These are phyloP conservation scores for Apoda limacodes DNA, from an alignment of 2,888 invertebrate genomes.

Conservation along the genomic window DNA sequence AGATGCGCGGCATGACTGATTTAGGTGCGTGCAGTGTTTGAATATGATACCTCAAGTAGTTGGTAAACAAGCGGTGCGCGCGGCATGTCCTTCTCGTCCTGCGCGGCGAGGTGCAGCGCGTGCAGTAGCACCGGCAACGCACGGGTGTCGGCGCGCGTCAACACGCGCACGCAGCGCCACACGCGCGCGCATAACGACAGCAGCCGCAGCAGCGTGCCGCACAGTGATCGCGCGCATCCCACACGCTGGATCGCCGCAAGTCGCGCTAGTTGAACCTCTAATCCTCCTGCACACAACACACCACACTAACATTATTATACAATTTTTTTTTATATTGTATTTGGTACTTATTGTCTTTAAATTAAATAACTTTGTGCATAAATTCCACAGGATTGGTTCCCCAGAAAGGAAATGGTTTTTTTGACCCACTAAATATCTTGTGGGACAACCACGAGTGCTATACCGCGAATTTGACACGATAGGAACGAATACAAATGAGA, in stretches of 20 bases:
- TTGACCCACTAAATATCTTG: too few relatives aligned
- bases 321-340: too few relatives aligned
- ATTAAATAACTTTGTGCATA: too few relatives aligned
- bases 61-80: conserved; percentile 89
- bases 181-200: conserved; percentile 93
- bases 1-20: neutral
- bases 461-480: too few relatives aligned
- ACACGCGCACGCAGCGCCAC: conserved; percentile 86
- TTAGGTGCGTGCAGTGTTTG: neutral
- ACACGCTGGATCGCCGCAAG: conserved; percentile 89
- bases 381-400: too few relatives aligned
- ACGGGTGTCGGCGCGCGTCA: conserved; percentile 87
- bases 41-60: conserved; percentile 76
- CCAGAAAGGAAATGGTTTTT: too few relatives aligned
- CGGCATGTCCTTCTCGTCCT: conserved; percentile 73
- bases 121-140: conserved; percentile 87
- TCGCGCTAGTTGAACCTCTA: conserved; percentile 85
- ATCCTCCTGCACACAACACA: conserved; percentile 67
- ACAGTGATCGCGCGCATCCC: conserved; percentile 86
- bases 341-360: too few relatives aligned
- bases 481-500: neutral
- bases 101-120: conserved; percentile 78
- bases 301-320: too few relatives aligned
- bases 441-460: too few relatives aligned
- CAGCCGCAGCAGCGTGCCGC: conserved; percentile 90